Conservation (phyloP, 2,797 vertebrate species). For the Leptoclinus maculatus region DNA sequence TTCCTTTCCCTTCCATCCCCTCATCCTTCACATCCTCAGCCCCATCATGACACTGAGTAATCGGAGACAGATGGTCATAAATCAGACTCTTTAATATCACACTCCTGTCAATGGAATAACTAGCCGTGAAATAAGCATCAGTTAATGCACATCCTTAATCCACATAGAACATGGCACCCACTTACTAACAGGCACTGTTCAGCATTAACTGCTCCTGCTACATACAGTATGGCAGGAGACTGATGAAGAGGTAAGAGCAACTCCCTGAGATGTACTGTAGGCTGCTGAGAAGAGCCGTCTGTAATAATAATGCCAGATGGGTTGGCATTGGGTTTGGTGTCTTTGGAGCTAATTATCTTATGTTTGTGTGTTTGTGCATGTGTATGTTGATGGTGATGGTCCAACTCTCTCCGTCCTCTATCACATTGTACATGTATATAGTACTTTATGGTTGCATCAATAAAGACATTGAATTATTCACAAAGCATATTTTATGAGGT, state of each 20-base stretch:
- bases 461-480: slow-evolving; percentile 44
- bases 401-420: slow-evolving; percentile 19
- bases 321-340: not conserved
- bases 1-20: not conserved
- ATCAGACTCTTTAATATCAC: slow-evolving; percentile 56
- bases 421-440: not conserved
- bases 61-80: slow-evolving; percentile 38
- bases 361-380: not conserved
- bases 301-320: not conserved
- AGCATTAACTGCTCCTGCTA: slow-evolving; percentile 6
- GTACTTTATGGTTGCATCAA: slow-evolving; percentile 22
- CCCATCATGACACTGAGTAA: slow-evolving; percentile 28
- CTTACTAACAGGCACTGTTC: slow-evolving; percentile 14
- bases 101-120: slow-evolving; percentile 49
- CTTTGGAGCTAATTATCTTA: not conserved
- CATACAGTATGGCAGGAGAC: not conserved
- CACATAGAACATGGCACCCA: slow-evolving; percentile 42
- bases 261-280: not conserved
- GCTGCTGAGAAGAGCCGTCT: not conserved
- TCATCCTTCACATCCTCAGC: not conserved
- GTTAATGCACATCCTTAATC: slow-evolving; percentile 45
- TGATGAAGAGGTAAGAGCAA: slow-evolving; percentile 1
- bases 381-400: not conserved
- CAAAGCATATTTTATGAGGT: not conserved
- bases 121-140: slow-evolving; percentile 53